Conservation (phyloP, 37 sponge, comb jelly and placozoan genomes). For the Crambe crambe region DNA sequence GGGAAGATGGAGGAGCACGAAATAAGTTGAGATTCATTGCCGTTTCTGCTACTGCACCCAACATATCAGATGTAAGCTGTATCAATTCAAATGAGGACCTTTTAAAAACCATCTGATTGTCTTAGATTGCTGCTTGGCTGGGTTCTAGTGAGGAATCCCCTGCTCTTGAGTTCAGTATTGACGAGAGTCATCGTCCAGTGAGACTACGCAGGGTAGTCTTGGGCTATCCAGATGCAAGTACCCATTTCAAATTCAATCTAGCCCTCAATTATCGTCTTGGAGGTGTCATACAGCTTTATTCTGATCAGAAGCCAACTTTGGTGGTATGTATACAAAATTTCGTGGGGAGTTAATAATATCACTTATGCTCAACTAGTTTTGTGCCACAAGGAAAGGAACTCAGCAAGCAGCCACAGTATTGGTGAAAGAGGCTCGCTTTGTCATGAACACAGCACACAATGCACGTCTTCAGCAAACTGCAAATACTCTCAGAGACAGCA, state of each 20-base stretch:
- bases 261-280: slow-evolving; percentile 91
- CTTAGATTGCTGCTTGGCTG: slow-evolving; percentile 86
- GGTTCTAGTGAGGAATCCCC: slow-evolving; percentile 68
- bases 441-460: slow-evolving; percentile 76
- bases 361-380: slow-evolving; percentile 67
- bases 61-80: slow-evolving; percentile 81
- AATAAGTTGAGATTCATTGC: slow-evolving; percentile 85
- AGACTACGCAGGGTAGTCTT: slow-evolving; percentile 90
- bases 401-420: slow-evolving; percentile 93
- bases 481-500: slow-evolving; percentile 76
- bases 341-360: background rate
- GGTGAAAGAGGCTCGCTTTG: slow-evolving; percentile 90
- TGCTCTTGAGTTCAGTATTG: slow-evolving; percentile 73
- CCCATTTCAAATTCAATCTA: slow-evolving; percentile 94
- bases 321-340: slow-evolving; percentile 60
- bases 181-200: slow-evolving; percentile 96
- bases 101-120: background rate
- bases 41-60: slow-evolving; percentile 98
- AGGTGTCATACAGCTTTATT: slow-evolving; percentile 88
- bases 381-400: slow-evolving; percentile 95
- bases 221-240: slow-evolving; percentile 74
- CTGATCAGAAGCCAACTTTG: slow-evolving; percentile 92
- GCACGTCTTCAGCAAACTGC: slow-evolving; percentile 56
- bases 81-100: background rate
- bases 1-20: slow-evolving; percentile 1